Evolutionary conservation across 2,797 vertebrate genomes (phyloP), one percentile per base, ranked within the genome.

Genomic region (Pampus argenteus): DNA sequence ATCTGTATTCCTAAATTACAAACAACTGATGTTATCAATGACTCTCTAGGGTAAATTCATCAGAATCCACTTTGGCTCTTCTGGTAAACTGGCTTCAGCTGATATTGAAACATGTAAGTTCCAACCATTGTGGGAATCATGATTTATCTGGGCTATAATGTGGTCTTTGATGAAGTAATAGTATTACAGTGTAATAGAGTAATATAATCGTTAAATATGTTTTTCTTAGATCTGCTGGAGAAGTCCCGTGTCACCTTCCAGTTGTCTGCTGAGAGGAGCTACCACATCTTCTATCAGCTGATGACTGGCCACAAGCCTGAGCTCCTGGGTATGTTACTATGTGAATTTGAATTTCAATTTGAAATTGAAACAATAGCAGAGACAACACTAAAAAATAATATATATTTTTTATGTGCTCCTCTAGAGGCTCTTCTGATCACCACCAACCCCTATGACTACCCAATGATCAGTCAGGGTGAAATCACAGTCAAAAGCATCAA

Each of bases 261-360:
- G 91, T 84, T 97, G 85, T 93, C 95, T 80, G 95, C 94, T 85
- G 95, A 97, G 88, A 96, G 96, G 57, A 96, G 95, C 85, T 97
- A 97, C 77, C 96, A 96, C 79, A 97, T 97, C 86, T 97, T 97
- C 78, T 97, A 96, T 75, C 96, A 97, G 87, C 77, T 97, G 82
- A 96, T 94, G 85, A 96, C 96, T 56, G 96, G 96, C 66, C 95
- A 96, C 78, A 96, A 93, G 59, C 95, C 96, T 0, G 96, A 97
- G 58, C 88, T 97, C 3, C 48, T 92, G 36, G 89, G 91, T 92
- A 79, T 42, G 66, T 31, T 9, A 31, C 4, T 7, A 6, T 44
- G 40, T 1, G 28, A n/a, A 44, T 18, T 8, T 67, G 10, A 26
- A 47, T 34, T 8, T 67, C 6, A 26, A 47, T 34, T 22, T 17